phyloP scores from a whole-genome alignment of 2,888 invertebrate species.

The Cyaniris semiargus region DNA sequence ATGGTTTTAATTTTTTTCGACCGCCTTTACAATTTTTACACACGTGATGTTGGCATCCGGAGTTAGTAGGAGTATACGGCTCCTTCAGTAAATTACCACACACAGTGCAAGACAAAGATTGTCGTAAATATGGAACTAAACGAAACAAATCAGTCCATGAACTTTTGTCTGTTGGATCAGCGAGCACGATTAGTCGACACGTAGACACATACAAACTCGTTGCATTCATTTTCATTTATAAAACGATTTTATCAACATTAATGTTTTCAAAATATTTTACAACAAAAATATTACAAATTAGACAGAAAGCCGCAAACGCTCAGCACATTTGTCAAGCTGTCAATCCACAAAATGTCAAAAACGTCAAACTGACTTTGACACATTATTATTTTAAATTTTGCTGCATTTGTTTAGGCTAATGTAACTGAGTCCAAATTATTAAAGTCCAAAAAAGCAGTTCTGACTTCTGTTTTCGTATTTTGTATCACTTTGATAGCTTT shows the following conservation, averaged over 20 bases:
- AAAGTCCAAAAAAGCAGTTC: too few species aligned
- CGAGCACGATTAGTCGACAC: slow-evolving; percentile 88
- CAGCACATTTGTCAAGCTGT: slow-evolving; percentile 44
- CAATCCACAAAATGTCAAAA: slow-evolving; percentile 45
- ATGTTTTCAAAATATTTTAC: slow-evolving; percentile 65
- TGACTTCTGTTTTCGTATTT: too few species aligned
- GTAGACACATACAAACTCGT: slow-evolving; percentile 91
- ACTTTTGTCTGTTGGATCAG: slow-evolving; percentile 85
- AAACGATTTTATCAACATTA: slow-evolving; percentile 53
- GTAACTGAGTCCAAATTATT: neutral
- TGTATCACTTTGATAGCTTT: too few species aligned
- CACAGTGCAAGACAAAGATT: slow-evolving; percentile 93
- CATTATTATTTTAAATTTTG: neutral
- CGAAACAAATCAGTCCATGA: slow-evolving; percentile 91
- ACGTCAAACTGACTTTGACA: slow-evolving; percentile 33
- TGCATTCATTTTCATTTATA: slow-evolving; percentile 85
- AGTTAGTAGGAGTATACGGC: slow-evolving; percentile 88
- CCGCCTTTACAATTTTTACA: slow-evolving; percentile 92
- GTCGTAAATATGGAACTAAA: slow-evolving; percentile 90
- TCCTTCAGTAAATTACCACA: slow-evolving; percentile 91
- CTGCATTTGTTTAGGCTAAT: neutral
- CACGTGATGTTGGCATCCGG: slow-evolving; percentile 93
- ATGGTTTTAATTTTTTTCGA: slow-evolving; percentile 90
- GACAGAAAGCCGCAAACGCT: slow-evolving; percentile 74
- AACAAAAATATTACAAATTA: slow-evolving; percentile 57